A percentile compares a stretch with the other conserved stretches of the same genome.
phyloP scores from a whole-genome alignment of 2,888 invertebrate species.

The Lacanobia oleracea region DNA sequence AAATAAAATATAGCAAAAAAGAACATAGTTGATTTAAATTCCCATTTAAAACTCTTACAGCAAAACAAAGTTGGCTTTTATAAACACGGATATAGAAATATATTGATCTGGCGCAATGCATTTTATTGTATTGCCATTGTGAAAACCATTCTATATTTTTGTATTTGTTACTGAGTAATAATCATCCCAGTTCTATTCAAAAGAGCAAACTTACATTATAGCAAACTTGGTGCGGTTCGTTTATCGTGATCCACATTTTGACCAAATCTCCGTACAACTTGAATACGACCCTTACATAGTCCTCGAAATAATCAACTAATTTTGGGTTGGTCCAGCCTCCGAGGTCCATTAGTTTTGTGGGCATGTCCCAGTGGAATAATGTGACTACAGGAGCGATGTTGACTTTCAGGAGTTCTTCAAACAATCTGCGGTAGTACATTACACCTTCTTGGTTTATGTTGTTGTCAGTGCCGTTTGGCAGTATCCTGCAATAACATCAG shows the following conservation, averaged over 20 bases:
- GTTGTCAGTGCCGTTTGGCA: conserved; percentile 93
- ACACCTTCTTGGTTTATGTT: conserved; percentile 93
- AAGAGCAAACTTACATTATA: conserved; percentile 72
- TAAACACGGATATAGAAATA: neutral
- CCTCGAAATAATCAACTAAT: conserved; percentile 88
- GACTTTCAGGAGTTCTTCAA: conserved; percentile 92
- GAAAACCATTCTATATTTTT: neutral
- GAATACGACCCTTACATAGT: conserved; percentile 90
- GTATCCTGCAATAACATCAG: conserved; percentile 84
- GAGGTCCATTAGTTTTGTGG: conserved; percentile 87
- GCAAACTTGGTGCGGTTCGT: conserved; percentile 92
- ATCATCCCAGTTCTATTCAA: too few species aligned
- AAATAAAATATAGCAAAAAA: neutral
- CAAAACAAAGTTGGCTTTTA: too few species aligned
- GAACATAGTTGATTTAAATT: neutral
- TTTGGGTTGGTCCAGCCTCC: conserved; percentile 89
- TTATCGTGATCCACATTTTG: conserved; percentile 94
- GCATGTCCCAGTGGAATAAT: conserved; percentile 92
- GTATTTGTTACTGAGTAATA: conserved; percentile 40
- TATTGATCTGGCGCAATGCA: too few species aligned
- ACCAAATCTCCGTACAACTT: conserved; percentile 92
- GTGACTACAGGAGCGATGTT: conserved; percentile 93
- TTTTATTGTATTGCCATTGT: too few species aligned
- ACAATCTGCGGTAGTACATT: conserved; percentile 93
- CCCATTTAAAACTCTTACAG: neutral